Conservation (phyloP, 2,888 invertebrate species). For the Eueremaeus valkanovi region DNA sequence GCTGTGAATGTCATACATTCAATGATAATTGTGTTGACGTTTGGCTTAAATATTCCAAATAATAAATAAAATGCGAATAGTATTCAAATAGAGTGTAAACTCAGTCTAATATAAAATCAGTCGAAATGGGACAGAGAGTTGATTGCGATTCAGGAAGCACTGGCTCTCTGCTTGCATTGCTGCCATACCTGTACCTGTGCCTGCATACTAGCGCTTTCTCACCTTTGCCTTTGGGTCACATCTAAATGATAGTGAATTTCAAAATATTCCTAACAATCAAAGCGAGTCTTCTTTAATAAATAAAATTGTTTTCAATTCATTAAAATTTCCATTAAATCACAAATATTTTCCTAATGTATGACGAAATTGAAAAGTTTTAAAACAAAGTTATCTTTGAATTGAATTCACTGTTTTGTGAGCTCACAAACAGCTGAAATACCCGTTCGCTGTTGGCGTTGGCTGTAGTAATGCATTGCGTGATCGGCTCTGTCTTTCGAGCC, state of each 20-base stretch:
- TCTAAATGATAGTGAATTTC: not conserved
- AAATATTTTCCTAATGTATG: too few species aligned
- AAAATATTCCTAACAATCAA: too few species aligned
- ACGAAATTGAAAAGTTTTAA: not conserved
- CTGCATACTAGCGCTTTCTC: not conserved
- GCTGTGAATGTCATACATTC: too few species aligned
- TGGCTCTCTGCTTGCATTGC: not conserved
- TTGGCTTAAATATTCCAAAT: too few species aligned
- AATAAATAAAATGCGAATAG: too few species aligned
- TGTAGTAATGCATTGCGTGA: not conserved
- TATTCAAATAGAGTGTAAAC: too few species aligned
- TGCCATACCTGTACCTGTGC: not conserved
- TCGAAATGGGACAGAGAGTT: constrained; percentile 12
- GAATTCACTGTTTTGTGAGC: not conserved
- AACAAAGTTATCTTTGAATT: not conserved
- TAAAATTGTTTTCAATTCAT: too few species aligned
- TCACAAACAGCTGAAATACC: not conserved
- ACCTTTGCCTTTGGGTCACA: not conserved
- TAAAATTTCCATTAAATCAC: too few species aligned
- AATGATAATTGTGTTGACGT: too few species aligned
- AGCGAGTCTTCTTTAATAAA: too few species aligned
- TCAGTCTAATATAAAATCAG: constrained; percentile 2
- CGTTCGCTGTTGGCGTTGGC: not conserved
- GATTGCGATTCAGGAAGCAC: constrained; percentile 17
- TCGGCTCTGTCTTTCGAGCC: not conserved